These are phyloP conservation scores for Melanotaenia nigrans DNA, from an alignment of 2,797 vertebrate species.

Conservation along the genomic window DNA sequence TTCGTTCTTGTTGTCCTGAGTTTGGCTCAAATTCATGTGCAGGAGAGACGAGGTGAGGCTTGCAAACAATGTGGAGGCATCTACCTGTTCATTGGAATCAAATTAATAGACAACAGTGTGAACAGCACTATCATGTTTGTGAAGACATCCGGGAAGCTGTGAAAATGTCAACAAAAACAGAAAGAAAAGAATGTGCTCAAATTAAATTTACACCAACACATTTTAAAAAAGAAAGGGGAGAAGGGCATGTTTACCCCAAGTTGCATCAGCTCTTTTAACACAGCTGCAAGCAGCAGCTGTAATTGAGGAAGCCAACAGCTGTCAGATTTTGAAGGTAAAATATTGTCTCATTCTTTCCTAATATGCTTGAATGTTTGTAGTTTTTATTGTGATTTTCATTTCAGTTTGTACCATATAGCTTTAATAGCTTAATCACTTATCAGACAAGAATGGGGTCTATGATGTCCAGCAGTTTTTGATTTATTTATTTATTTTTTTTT, in stretches of 20 bases:
- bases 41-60: slow-evolving; percentile 82
- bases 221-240: background rate
- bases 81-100: slow-evolving; percentile 67
- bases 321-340: background rate
- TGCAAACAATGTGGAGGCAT: slow-evolving; percentile 76
- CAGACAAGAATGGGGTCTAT: background rate
- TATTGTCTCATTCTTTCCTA: background rate
- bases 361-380: background rate
- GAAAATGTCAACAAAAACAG: background rate
- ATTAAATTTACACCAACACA: background rate
- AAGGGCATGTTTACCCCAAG: background rate
- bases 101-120: background rate
- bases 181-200: background rate
- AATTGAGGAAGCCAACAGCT: background rate
- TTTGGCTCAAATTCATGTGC: slow-evolving; percentile 33
- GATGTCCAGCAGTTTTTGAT: background rate
- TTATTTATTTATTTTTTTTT: too few species aligned
- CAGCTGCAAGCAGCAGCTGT: background rate
- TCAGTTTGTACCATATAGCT: background rate
- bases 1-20: slow-evolving; percentile 54
- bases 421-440: background rate
- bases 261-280: background rate
- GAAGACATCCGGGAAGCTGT: background rate
- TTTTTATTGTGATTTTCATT: background rate
- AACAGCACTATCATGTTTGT: background rate